Base-by-base conservation (phyloP, 1,140 invertebrate genomes). In the Lasaia peninsularis region DNA sequence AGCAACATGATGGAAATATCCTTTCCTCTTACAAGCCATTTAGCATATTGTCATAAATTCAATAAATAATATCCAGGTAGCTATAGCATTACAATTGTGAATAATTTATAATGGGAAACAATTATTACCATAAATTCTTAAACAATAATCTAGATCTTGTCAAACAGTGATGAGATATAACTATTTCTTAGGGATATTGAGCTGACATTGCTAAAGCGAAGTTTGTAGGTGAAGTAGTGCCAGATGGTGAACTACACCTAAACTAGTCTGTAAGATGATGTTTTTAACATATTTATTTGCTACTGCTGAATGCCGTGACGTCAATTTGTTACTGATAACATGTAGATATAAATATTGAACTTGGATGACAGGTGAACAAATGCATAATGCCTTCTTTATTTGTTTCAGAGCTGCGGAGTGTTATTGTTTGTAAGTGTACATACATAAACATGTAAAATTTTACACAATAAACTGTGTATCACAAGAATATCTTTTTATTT, bases 291-390 rank as follows among this genome's bases (percentile, higher is more conserved):
- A 66, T 65, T 71, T 82, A 88, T 88, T 88, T 88, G 86, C 86
- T 88, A 88, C 86, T 88, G 65, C 86, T 83, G 86, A 88, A 52
- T 80, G 86, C 79, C 77, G 65, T 88, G 86, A 86, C 75, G 77
- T 73, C 34, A 80, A 50, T 66, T 54, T 54, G 44, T 64, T 60
- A 60, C 79, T 86, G 79, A 83, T 76, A 33, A 31, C 7, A 20
- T 16, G n/a, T 34, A 11, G 44, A 12, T 50, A 21, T 34, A 24
- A 52, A 3, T 49, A 34, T 21, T 40, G 8, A 11, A 52, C 24
- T 6, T 28, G 2, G 52, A 48, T 48, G 6, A 48, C 40, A 48
- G 40, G 18, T 48, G 18, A 48, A 48, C 16, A 48, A 48, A 48
- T 18, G 20, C 6, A 20, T 48, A 11, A 21, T 21, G 20, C 16